Evolutionary conservation across 2,888 invertebrate species (phyloP), one percentile per base, ranked within the genome.

Genomic region (Gryllus longicercus): DNA sequence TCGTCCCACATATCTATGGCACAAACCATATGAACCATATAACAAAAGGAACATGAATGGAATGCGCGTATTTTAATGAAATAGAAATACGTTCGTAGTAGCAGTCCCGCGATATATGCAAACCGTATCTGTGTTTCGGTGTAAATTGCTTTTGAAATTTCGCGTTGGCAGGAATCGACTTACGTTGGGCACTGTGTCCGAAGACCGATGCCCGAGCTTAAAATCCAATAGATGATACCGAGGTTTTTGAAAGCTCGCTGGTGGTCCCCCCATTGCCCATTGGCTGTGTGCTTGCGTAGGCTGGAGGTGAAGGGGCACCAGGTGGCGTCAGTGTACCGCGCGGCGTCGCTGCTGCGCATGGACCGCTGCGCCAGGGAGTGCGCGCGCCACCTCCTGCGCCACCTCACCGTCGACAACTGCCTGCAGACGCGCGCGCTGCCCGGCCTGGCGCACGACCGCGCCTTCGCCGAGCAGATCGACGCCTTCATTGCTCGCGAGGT

Each of bases 271-370:
- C 21, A 21, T 21, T 3, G 23, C 16, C 14, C 23, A 76, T 49
- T n/a, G 21, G 21, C 21, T 21, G 21, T 21, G 21, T 77, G 12
- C 38, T n/a, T 18, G 38, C 78, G 79, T 84, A 90, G 90, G 82
- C 85, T 91, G 83, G 88, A 89, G 83, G 87, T 91, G 79, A 87
- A 87, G 76, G 87, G 87, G 11, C 86, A 87, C 81, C 87, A 91
- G 86, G 92, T 96, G 81, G 93, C 93, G 85, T 91, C 92, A 38
- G 92, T 96, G 81, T 96, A 95, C 89, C 88, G 92, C 85, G 93
- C 94, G n/a, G 95, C 96, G 12, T 91, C 90, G 86, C 91, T 92
- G 82, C 89, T 96, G 85, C 93, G 93, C 86, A 92, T 96, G 89
- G 92, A 93, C 83, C 88, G 91, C 49, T 94, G 93, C 82, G 92